A percentile compares a stretch with the other conserved stretches of the same genome.
Conservation (phyloP, 2,113 vertebrate genomes). For the Oncorhynchus kisutch region DNA sequence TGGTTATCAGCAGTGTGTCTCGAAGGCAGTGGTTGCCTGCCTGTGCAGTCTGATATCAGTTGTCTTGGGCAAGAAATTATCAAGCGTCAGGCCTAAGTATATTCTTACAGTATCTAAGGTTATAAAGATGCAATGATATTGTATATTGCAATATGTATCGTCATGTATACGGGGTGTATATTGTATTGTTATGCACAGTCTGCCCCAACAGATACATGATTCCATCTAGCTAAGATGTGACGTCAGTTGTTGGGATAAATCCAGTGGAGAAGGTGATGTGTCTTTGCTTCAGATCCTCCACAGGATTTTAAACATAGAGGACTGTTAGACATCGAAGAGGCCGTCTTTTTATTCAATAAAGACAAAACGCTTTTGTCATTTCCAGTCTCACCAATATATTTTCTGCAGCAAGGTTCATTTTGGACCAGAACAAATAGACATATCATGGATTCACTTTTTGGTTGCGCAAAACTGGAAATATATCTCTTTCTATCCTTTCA, state of each 20-base stretch:
- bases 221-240: constrained; percentile 41
- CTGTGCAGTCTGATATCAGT: constrained; percentile 13
- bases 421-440: no score
- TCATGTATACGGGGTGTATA: constrained; percentile 10
- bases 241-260: constrained; percentile 53
- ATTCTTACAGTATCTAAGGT: neutral
- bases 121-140: constrained; percentile 30
- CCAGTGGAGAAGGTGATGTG: constrained; percentile 26
- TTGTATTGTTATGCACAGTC: constrained; percentile 27
- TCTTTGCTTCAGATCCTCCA: constrained; percentile 34
- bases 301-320: constrained; percentile 23
- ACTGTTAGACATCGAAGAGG: neutral
- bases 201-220: constrained; percentile 45
- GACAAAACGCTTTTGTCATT: neutral
- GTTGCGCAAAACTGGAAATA: constrained; percentile 35
- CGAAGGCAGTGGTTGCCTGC: neutral
- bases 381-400: constrained; percentile 8
- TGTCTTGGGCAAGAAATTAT: neutral
- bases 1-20: neutral
- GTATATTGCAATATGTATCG: constrained; percentile 1
- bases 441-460: constrained; percentile 2
- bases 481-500: constrained; percentile 46
- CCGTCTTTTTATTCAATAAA: no score
- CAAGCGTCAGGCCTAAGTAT: neutral
- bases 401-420: constrained; percentile 11